Evolutionary conservation across 2,113 vertebrate species (phyloP), one percentile per base, ranked within the genome.

Genomic region (Todiramphus saurophagus): DNA sequence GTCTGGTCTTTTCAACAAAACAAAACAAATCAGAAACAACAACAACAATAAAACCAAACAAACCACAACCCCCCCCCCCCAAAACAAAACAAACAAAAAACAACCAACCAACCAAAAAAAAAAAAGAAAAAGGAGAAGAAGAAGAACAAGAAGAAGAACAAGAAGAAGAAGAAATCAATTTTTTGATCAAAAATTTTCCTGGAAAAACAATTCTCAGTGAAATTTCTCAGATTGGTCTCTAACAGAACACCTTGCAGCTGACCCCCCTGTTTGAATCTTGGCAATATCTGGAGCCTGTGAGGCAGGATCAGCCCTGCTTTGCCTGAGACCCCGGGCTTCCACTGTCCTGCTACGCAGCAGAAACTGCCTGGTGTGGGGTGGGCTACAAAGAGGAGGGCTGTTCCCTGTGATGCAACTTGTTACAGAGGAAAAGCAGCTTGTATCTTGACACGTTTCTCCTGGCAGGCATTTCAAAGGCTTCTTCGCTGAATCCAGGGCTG

Each of bases 381-480:
- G 59, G 62, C 73, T 89, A 68, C 35, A 2, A 39, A 35, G 77
- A 55, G 48, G 64, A 69, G 48, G 48, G 62, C 69, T 78, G 24
- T 84, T 93, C 83, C 53, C 73, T 35, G 41, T 35, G 8, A 80
- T 53, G 51, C 8, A 2, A 48, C 16, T 33, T 27, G 48, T 51
- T 31, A 33, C 1, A 12, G 69, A 82, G 89, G 96, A 92, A 95
- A 94, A 94, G 69, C 48, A 55, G 91, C 67, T 79, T 76, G 39
- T 64, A 44, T 75, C 91, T 89, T 43, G 84, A 69, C 69, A 50
- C 24, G 1, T 87, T 84, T 87, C 5, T 3, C 41, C 96, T 91
- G 92, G 90, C 96, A 96, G 66, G 66, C 69, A 53, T 94, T 95
- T 96, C 92, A 96, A 96, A 97, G 90, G 89, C 74, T 95, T 94